Base-by-base conservation (phyloP, 2,888 invertebrate species). In the Tinea semifulvella region DNA sequence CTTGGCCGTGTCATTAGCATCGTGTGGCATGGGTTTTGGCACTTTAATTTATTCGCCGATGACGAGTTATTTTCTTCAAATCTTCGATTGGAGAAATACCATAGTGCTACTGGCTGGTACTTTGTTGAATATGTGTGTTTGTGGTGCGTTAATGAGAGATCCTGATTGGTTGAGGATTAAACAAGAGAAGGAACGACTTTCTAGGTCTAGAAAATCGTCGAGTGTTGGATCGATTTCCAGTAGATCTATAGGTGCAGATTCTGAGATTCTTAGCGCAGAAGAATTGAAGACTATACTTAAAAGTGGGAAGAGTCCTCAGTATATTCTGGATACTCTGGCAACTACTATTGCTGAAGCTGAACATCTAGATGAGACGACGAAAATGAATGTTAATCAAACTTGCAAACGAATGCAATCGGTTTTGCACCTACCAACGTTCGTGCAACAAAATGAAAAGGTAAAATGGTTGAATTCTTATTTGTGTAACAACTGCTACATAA, bases 21-120 rank as follows among this genome's bases (percentile, higher is more conserved):
- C 93, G 0, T 92, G 92, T 50, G 94, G 95, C 2, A 92, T 93
- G 0, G 94, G 94, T 0, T 88, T 94, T 47, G 95, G 95, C 14
- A 95, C 95, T 0, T 88, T 94, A 56, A 72, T 94, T n/a, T 94
- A 92, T 66, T 91, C 94, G 1, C 93, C 93, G 0, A 76, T 94
- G 63, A 93, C 92, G 0, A 85, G 90, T 46, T 88, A 83, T 62
- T 84, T 91, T 48, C 81, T 94, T 45, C 77, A 85, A 47, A 74
- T 85, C 44, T 94, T 86, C 60, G 90, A 89, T 40, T 94, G 94
- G 94, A 84, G 92, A 46, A 91, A 91, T 28, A 88, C 92, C 10
- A 84, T 90, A 3, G 68, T 94, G 1, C 73, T 94, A 35, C 65
- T 94, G 39, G 89, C 90, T 3, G 94, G 92, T 22, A 89, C 91